Evolutionary conservation across 2,888 invertebrate genomes (phyloP), one percentile per base, ranked within the genome.

Genomic region (Brenthis ino): DNA sequence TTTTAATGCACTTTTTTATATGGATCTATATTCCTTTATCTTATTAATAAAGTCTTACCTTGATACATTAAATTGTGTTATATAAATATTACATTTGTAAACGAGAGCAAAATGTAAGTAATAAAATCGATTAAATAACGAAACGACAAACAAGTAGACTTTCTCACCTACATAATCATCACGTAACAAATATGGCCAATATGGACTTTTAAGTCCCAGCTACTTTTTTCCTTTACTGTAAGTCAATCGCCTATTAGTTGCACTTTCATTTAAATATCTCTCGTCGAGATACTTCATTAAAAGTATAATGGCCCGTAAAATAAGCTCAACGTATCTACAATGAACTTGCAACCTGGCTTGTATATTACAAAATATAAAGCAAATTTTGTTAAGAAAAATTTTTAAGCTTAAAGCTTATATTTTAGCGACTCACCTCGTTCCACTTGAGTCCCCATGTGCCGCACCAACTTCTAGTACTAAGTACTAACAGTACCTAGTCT

Each of bases 221-320:
- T 51, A 51, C 65, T 56, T 61, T 48, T 72, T 72, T 58, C 65
- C 50, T 64, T 53, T 43, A 43, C 37, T 43, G 60, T 67, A 63
- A 71, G 69, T 56, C 66, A 65, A 64, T 69, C 51, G 37, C 78
- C 81, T 85, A 89, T 92, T 91, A 85, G 92, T 84, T 79, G 85
- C 92, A 91, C 92, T 92, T 92, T 92, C 92, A 77, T 88, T 87
- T 85, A 76, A 85, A 85, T 84, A 82, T 83, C 82, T 81, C 76
- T 74, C 73, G 71, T 55, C 58, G 70, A 73, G 73, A 76, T 68
- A 74, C 72, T 77, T 82, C 78, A 82, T 82, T 82, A 78, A 74
- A 78, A 76, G 64, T 75, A 78, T 79, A 82, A 81, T 79, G 74
- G 73, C 73, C 77, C 77, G 77, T 79, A 76, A 78, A 82, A 82